Evolutionary conservation across 2,797 vertebrate genomes (phyloP).

Genomic region (Fistularia commersonii): DNA sequence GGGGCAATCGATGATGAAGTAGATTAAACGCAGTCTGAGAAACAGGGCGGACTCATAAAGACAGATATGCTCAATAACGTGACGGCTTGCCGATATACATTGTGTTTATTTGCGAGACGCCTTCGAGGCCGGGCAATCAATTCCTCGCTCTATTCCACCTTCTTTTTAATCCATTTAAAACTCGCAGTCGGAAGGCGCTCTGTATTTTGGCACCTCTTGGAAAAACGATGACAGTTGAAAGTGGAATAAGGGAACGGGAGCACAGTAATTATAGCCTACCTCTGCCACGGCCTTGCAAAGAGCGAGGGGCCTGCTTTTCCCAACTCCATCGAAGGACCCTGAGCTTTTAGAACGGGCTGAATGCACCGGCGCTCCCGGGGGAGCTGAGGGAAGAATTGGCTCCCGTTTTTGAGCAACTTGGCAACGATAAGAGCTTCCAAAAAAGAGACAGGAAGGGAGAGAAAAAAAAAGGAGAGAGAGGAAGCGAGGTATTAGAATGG

Average conservation of each 20-base stretch:
- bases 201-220: too few relatives aligned
- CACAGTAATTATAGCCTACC: background rate
- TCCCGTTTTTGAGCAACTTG: conserved; percentile 38
- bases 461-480: conserved; percentile 14
- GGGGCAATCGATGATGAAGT: conserved; percentile 6
- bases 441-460: conserved; percentile 24
- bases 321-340: conserved; percentile 31
- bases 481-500: conserved; percentile 5
- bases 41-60: conserved; percentile 32
- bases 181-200: too few relatives aligned
- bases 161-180: too few relatives aligned
- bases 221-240: conserved; percentile 6
- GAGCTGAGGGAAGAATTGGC: conserved; percentile 26
- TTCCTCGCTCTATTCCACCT: conserved; percentile 21
- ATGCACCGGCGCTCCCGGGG: conserved; percentile 22
- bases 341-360: conserved; percentile 28
- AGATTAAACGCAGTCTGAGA: conserved; percentile 25
- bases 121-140: conserved; percentile 29
- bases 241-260: conserved; percentile 6
- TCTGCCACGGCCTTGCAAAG: conserved; percentile 23
- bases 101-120: conserved; percentile 23
- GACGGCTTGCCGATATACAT: conserved; percentile 28
- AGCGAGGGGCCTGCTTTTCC: conserved; percentile 14
- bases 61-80: conserved; percentile 13
- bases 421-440: conserved; percentile 40